Conservation (phyloP, 1,140 invertebrate species). For the Zaprionus capensis region DNA sequence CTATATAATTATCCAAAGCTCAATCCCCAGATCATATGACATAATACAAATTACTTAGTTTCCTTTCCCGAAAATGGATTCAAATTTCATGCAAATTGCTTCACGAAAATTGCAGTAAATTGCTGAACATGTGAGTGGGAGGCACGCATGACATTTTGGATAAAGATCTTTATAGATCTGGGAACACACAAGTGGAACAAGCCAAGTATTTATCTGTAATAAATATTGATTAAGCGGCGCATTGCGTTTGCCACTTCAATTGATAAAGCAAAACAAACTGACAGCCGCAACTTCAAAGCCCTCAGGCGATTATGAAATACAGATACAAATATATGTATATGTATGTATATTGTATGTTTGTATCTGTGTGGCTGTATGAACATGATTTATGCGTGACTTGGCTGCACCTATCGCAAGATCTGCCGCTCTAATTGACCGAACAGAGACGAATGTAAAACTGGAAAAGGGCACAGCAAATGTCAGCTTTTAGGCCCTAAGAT, state of each 20-base stretch:
- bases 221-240: conserved; percentile 33
- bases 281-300: conserved; percentile 31
- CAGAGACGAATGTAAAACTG: conserved; percentile 30
- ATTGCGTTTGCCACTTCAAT: conserved; percentile 25
- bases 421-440: conserved; percentile 41
- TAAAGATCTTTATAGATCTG: not conserved
- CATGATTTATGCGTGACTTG: conserved; percentile 31
- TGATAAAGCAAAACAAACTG: conserved; percentile 16
- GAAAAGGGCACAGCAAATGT: conserved; percentile 46
- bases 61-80: conserved; percentile 13
- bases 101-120: conserved; percentile 28
- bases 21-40: not conserved
- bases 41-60: conserved; percentile 9
- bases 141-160: not conserved
- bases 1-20: not conserved
- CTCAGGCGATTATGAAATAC: conserved; percentile 36
- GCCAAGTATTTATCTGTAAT: conserved; percentile 1
- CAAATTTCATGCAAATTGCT: conserved; percentile 41
- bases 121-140: conserved; percentile 9
- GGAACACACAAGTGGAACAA: conserved; percentile 25
- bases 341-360: not conserved
- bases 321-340: not conserved
- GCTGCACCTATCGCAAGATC: conserved; percentile 39
- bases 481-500: conserved; percentile 20
- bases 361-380: not conserved